Evolutionary conservation across 2,113 vertebrate species (phyloP).

Genomic region (Cyanistes caeruleus): DNA sequence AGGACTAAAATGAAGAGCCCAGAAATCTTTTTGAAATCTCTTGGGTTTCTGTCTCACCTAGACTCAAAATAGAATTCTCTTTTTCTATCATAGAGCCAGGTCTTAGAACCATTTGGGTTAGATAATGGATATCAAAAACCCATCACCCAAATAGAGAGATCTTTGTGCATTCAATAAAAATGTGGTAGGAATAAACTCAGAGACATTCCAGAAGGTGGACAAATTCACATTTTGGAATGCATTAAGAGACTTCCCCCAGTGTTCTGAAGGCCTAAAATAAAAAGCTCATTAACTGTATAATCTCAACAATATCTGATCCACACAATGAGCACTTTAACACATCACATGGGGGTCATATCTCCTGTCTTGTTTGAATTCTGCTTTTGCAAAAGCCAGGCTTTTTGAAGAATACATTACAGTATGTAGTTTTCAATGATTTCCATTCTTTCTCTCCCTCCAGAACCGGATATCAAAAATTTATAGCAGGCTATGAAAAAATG

Average conservation of each 20-base stretch:
- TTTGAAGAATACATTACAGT: background rate
- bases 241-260: background rate
- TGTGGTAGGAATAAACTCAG: background rate
- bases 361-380: background rate
- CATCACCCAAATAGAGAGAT: background rate
- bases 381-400: background rate
- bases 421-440: background rate
- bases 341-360: background rate
- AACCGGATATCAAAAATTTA: conserved; percentile 7
- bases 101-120: background rate
- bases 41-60: background rate
- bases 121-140: background rate
- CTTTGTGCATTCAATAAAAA: background rate
- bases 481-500: background rate
- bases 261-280: background rate
- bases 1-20: background rate
- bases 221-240: background rate
- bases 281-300: background rate
- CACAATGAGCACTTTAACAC: background rate
- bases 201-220: background rate
- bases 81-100: background rate
- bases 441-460: background rate
- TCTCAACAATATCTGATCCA: background rate
- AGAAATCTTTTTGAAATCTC: background rate
- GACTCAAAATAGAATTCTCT: background rate